phyloP scores from a whole-genome alignment of 1,140 invertebrate genomes.

The Scaptodrosophila lebanonensis region DNA sequence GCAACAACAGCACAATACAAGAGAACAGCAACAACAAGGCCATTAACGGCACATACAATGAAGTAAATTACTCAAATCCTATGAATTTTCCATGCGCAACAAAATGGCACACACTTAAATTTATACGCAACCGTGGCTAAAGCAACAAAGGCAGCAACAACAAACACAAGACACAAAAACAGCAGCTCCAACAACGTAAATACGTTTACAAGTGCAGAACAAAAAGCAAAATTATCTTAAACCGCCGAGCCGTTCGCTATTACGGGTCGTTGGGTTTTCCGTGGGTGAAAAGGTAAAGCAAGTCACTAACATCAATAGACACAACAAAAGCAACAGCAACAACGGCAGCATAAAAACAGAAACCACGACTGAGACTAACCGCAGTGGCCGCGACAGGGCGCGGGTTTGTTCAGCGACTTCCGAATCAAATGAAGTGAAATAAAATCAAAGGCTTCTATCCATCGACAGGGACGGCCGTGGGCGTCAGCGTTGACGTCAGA shows the following conservation, averaged over 20 bases:
- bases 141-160: slow-evolving; percentile 1
- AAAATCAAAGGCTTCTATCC: slow-evolving; percentile 66
- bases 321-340: slow-evolving; percentile 8
- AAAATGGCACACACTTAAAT: slow-evolving; percentile 30
- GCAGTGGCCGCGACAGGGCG: slow-evolving; percentile 34
- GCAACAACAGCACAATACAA: slow-evolving; percentile 13
- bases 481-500: slow-evolving; percentile 34
- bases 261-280: slow-evolving; percentile 53
- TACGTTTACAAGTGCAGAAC: no score
- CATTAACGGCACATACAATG: slow-evolving; percentile 18
- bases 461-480: neutral
- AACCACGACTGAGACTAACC: slow-evolving; percentile 6
- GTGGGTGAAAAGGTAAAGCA: slow-evolving; percentile 1
- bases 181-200: neutral
- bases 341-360: no score
- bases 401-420: slow-evolving; percentile 39
- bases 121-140: no score
- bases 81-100: slow-evolving; percentile 40
- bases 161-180: slow-evolving; percentile 6
- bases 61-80: slow-evolving; percentile 47
- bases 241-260: slow-evolving; percentile 43
- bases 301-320: neutral
- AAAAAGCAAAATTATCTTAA: slow-evolving; percentile 22
- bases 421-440: slow-evolving; percentile 73
- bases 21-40: slow-evolving; percentile 5